Base-by-base conservation (phyloP, 2,797 vertebrate genomes). In the Ambastaia sidthimunki region DNA sequence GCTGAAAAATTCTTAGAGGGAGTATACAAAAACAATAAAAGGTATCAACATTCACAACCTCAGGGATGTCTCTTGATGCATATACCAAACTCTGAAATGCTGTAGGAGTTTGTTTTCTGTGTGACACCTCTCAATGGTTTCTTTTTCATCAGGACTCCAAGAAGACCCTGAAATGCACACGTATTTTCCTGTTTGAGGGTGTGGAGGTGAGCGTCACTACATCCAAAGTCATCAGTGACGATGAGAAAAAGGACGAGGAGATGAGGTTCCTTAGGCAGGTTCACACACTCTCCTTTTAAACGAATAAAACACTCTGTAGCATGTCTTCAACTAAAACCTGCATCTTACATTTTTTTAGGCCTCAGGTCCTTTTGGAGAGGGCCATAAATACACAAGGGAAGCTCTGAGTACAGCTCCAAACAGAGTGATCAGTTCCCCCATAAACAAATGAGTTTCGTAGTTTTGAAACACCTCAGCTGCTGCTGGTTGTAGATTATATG, bases 201-300 rank as follows among this genome's bases (percentile, higher is more conserved):
- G 95, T 99, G 5, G 94, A 98, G 89, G 96, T 99, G 87, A 99
- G 97, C 23, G 94, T 99, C 86, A 99, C 98, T 80, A 99, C 98
- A 54, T 98, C 97, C 0, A 99, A 98, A 92, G 97, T 99, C 90
- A 98, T 99, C 89, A 88, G 91, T 0, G 98, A 99, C 0, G 98
- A 99, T 47, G 97, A 99, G 90, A 98, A 98, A 92, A 99, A 99
- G 84, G 96, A 98, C 1, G 98, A 99, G 82, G 98, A 99, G 88
- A 99, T 98, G 97, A 90, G 98, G 69, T 99, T 97, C 77, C 93
- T 99, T 89, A 98, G 98, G 98, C 93, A 90, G 87, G 93, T 78
- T 63, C 25, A 57, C 16, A 1, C 19, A 55, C 1, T 54, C 25
- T 12, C 2, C 28, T 28, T 25, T 48, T n/a, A 11, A 1, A 12